A percentile compares a stretch with the other conserved stretches of the same genome.
Evolutionary conservation across 2,888 invertebrate genomes (phyloP).

Genomic region (Brenthis daphne): DNA sequence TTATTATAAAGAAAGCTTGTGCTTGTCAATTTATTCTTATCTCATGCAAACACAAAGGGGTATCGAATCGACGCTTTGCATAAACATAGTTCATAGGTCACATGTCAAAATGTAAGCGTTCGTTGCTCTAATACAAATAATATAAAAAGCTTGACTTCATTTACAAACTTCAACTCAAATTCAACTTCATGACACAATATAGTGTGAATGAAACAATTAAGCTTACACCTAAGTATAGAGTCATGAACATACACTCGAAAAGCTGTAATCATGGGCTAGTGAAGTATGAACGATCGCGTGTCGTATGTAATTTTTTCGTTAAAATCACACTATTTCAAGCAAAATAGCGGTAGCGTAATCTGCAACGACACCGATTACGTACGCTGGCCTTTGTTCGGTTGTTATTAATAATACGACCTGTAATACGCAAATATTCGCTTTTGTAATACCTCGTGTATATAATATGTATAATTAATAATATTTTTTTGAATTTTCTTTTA

Average conservation of each 20-base stretch:
- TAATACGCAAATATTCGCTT: conserved; percentile 38
- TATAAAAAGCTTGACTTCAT: background rate
- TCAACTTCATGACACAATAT: background rate
- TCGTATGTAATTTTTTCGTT: conserved; percentile 15
- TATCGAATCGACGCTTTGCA: too few species aligned
- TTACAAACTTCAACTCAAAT: background rate
- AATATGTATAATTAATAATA: too few species aligned
- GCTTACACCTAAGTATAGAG: conserved; percentile 5
- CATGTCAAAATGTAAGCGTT: too few species aligned
- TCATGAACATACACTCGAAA: conserved; percentile 1
- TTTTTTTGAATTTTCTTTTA: too few species aligned
- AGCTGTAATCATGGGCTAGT: conserved; percentile 3
- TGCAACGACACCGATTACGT: conserved; percentile 15
- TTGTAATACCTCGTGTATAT: background rate
- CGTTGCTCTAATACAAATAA: background rate
- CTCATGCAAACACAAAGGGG: too few species aligned
- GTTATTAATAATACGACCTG: conserved; percentile 35
- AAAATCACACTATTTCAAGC: conserved; percentile 14
- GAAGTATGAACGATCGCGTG: conserved; percentile 14
- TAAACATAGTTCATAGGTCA: background rate
- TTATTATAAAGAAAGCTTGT: too few species aligned
- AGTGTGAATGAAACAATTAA: conserved; percentile 7
- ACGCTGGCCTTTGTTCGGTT: conserved; percentile 17
- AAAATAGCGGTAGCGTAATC: conserved; percentile 13
- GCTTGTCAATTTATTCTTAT: too few species aligned